phyloP scores from a whole-genome alignment of 2,113 vertebrate genomes.

The Vulpes vulpes region DNA sequence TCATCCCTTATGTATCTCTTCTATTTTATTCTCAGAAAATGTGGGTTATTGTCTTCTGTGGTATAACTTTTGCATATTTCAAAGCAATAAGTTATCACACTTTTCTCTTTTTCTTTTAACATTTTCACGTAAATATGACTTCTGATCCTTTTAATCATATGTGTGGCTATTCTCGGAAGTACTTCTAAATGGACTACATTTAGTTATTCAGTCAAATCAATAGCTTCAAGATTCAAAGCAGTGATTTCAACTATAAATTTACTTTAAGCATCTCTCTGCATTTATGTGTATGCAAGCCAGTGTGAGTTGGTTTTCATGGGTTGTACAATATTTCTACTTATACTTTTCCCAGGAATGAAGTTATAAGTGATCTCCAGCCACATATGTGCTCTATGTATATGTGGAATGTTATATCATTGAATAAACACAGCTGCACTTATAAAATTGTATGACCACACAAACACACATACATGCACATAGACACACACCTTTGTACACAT shows the following conservation, averaged over 20 bases:
- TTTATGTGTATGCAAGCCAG: not conserved
- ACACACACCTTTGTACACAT: not conserved
- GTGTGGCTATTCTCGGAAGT: constrained; percentile 33
- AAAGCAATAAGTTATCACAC: not conserved
- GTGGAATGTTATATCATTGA: constrained; percentile 45
- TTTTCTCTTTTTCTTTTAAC: constrained; percentile 20
- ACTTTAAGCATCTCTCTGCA: not conserved
- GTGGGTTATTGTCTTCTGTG: not conserved
- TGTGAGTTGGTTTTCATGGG: not conserved
- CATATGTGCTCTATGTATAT: not conserved
- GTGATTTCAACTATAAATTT: not conserved
- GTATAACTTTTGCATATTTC: not conserved
- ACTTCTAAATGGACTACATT: not conserved
- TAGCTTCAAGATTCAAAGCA: constrained; percentile 56
- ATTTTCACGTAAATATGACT: constrained; percentile 18
- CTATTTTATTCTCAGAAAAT: not conserved
- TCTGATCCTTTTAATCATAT: not conserved
- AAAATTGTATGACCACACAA: constrained; percentile 52
- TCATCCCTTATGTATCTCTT: not conserved
- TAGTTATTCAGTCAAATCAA: not conserved
- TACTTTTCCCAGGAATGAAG: not conserved
- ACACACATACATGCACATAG: not conserved
- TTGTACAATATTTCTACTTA: constrained; percentile 32
- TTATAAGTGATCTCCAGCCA: not conserved
- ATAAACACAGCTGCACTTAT: constrained; percentile 69